These are phyloP conservation scores for Neodon shergylaensis DNA, from an alignment of 2,113 vertebrate genomes.

Conservation along the genomic window DNA sequence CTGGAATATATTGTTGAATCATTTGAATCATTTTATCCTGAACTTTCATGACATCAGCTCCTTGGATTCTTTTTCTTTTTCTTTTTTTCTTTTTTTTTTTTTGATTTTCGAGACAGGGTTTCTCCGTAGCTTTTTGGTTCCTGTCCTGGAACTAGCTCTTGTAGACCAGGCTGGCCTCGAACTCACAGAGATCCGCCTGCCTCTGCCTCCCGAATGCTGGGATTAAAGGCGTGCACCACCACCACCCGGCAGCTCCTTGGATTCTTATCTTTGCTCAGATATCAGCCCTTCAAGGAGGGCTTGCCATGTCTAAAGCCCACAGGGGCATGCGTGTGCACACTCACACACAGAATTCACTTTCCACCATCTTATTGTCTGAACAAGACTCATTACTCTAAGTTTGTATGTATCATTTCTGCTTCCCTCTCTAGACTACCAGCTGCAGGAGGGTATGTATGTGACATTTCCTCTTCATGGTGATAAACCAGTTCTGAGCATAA, in stretches of 20 bases:
- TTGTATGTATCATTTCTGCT: neutral
- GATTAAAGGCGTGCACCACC: too few species aligned
- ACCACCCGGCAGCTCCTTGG: neutral
- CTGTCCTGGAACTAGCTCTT: too few species aligned
- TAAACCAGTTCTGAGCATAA: neutral
- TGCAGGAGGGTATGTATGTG: neutral
- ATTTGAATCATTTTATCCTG: neutral
- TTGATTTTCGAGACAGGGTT: too few species aligned
- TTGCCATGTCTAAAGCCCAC: neutral
- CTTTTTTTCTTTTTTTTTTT: too few species aligned
- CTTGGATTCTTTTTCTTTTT: neutral
- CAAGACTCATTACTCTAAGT: neutral
- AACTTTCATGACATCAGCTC: slow-evolving; percentile 4
- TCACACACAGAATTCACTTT: neutral
- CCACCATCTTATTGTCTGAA: neutral
- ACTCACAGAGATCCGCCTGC: too few species aligned
- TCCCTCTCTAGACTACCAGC: neutral
- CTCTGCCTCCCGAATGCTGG: too few species aligned
- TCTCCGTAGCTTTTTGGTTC: too few species aligned
- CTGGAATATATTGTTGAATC: neutral
- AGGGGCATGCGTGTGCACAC: accelerated
- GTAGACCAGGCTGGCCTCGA: too few species aligned
- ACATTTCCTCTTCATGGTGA: neutral
- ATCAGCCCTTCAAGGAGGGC: neutral
- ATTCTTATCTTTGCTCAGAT: neutral